phyloP scores from a whole-genome alignment of 64 coral and sea anemone genomes.

The Platygyra sinensis region DNA sequence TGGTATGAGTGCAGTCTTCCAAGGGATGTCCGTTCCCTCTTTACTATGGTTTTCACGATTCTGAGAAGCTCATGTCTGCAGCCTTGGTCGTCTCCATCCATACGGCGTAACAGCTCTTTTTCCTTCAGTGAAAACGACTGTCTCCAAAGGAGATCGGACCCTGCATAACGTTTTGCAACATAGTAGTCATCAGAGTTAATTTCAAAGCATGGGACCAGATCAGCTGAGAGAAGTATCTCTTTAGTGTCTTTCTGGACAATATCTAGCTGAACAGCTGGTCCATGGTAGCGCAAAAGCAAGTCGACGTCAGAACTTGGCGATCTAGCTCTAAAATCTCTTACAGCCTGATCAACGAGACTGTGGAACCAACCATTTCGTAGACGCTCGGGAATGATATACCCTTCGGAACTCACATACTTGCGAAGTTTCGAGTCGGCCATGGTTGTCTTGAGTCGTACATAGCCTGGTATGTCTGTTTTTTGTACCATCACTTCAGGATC shows the following conservation, averaged over 20 bases:
- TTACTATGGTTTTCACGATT: constrained; percentile 62
- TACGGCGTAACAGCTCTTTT: constrained; percentile 25
- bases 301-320: not conserved
- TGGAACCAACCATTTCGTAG: constrained; percentile 44
- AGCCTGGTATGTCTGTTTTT: constrained; percentile 1
- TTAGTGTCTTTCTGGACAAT: not conserved
- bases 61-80: constrained; percentile 70
- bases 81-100: constrained; percentile 56
- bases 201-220: constrained; percentile 70
- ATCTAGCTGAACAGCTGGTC: constrained; percentile 73
- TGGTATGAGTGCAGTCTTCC: constrained; percentile 59
- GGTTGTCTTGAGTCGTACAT: constrained; percentile 37
- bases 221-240: constrained; percentile 26
- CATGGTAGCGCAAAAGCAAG: constrained; percentile 38
- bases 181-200: constrained; percentile 10
- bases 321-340: not conserved
- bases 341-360: constrained; percentile 31
- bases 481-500: not conserved
- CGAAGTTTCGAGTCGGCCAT: not conserved
- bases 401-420: not conserved
- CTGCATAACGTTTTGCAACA: constrained; percentile 40
- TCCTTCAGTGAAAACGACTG: constrained; percentile 71
- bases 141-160: constrained; percentile 38
- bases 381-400: constrained; percentile 15
- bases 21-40: constrained; percentile 31